phyloP scores from a whole-genome alignment of 2,113 vertebrate genomes.

The Monopterus albus region DNA sequence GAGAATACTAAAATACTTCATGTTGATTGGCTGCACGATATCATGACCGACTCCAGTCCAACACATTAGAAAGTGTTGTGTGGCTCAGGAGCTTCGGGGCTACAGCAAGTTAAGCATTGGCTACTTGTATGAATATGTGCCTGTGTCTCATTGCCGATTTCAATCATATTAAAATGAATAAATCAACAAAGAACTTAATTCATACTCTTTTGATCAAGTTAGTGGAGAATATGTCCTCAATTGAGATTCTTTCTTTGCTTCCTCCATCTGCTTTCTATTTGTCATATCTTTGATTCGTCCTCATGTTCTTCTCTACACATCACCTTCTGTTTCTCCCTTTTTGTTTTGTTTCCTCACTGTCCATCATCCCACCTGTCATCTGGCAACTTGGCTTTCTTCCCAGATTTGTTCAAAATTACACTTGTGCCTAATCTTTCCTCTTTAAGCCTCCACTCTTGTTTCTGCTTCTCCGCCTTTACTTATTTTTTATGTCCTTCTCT shows the following conservation, averaged over 20 bases:
- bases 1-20: no score
- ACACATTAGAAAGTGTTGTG: no score
- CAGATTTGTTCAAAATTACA: conserved; percentile 4
- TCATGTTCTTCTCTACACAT: conserved; percentile 11
- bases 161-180: no score
- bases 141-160: no score
- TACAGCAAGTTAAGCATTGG: no score
- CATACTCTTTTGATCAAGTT: not conserved
- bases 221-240: not conserved
- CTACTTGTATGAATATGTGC: no score
- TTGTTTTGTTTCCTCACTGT: conserved; percentile 14
- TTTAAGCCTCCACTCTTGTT: not conserved
- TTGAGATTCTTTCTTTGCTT: not conserved
- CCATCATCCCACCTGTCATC: conserved; percentile 28
- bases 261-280: conserved; percentile 16
- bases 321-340: conserved; percentile 24
- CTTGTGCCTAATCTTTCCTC: conserved; percentile 6
- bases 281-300: conserved; percentile 8
- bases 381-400: not conserved
- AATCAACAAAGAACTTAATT: not conserved
- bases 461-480: not conserved
- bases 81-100: no score
- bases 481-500: not conserved
- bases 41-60: no score
- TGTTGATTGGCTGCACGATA: no score